phyloP scores from a whole-genome alignment of 2,888 invertebrate species.

The Anthoptus insignis region DNA sequence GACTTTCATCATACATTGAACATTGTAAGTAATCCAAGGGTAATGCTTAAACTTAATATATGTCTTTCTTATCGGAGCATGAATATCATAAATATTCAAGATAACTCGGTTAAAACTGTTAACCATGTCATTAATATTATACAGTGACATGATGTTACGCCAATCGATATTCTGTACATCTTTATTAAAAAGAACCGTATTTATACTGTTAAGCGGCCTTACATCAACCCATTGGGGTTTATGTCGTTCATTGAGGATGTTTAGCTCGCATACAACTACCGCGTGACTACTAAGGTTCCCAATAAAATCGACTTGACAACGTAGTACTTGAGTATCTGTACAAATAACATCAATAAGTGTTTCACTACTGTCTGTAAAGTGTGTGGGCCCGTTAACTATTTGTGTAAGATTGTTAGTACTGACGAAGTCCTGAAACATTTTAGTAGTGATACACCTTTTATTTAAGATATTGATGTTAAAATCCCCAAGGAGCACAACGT shows the following conservation, averaged over 20 bases:
- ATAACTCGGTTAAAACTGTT: slow-evolving; percentile 29
- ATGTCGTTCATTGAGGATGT: background rate
- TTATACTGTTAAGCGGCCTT: slow-evolving; percentile 36
- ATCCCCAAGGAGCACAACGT: background rate
- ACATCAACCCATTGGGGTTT: slow-evolving; percentile 6
- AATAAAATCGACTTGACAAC: too few relatives aligned
- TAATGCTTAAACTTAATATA: slow-evolving; percentile 34
- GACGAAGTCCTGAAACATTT: slow-evolving; percentile 14
- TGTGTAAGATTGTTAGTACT: slow-evolving; percentile 26
- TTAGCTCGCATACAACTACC: too few relatives aligned
- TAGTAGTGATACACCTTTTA: slow-evolving; percentile 15
- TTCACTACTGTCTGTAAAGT: slow-evolving; percentile 25
- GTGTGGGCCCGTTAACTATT: slow-evolving; percentile 33
- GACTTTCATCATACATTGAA: too few relatives aligned
- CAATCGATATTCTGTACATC: slow-evolving; percentile 27
- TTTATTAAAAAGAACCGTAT: slow-evolving; percentile 8
- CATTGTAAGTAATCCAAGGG: slow-evolving; percentile 29
- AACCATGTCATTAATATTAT: slow-evolving; percentile 33
- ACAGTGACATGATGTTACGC: background rate
- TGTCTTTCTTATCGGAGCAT: slow-evolving; percentile 28
- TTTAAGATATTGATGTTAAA: slow-evolving; percentile 10
- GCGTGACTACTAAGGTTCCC: too few relatives aligned
- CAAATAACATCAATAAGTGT: slow-evolving; percentile 40
- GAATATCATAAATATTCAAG: slow-evolving; percentile 25
- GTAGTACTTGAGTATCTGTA: slow-evolving; percentile 28